Conservation (phyloP, 2,113 vertebrate species). For the Gadus chalcogrammus region DNA sequence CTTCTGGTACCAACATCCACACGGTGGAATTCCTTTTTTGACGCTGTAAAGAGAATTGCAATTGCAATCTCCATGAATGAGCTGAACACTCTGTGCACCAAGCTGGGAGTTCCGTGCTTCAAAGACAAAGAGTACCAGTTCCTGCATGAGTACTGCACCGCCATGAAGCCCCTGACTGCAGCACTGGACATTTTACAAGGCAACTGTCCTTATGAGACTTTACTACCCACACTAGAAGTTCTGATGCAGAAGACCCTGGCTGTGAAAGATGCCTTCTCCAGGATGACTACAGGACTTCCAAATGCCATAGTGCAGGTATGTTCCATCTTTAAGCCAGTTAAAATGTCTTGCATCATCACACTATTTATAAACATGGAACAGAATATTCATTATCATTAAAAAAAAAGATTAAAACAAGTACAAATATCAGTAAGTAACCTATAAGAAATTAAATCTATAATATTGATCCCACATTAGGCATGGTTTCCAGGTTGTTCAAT, state of each 20-base stretch:
- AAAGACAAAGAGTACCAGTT: no score
- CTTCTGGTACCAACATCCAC: background rate
- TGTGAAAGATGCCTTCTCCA: conserved; percentile 21
- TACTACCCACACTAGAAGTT: conserved; percentile 20
- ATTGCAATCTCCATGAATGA: conserved; percentile 7
- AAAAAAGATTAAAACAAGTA: no score
- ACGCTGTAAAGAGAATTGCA: conserved; percentile 5
- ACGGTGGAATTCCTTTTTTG: conserved; percentile 7
- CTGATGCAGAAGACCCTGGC: conserved; percentile 17
- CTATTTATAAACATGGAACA: no score
- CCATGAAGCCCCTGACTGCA: conserved; percentile 12
- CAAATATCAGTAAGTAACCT: no score
- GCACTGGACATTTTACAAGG: conserved; percentile 17
- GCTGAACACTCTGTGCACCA: conserved; percentile 8
- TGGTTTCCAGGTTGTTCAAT: no score
- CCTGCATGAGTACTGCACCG: background rate
- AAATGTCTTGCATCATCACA: no score
- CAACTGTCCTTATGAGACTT: conserved; percentile 10
- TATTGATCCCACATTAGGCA: no score
- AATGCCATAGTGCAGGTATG: conserved; percentile 12
- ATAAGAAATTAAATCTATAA: no score
- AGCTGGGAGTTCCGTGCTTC: conserved; percentile 9
- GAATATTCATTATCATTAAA: no score
- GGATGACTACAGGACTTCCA: conserved; percentile 16
- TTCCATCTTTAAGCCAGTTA: no score